phyloP scores from a whole-genome alignment of 2,888 invertebrate genomes.

The Syrphus vitripennis region DNA sequence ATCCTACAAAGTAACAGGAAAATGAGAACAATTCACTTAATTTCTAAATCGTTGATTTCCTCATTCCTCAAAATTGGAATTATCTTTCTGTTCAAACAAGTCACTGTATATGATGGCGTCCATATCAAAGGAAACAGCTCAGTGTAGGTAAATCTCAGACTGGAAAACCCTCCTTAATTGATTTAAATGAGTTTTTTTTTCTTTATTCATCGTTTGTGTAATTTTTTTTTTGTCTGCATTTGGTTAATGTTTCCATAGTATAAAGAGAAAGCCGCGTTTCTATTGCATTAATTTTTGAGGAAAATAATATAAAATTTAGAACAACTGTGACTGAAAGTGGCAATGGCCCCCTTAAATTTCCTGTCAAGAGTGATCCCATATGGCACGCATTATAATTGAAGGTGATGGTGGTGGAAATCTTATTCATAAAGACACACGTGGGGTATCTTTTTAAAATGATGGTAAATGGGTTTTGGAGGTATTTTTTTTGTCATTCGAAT shows the following conservation, averaged over 20 bases:
- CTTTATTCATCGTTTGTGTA: constrained; percentile 1
- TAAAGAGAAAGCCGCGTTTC: constrained; percentile 17
- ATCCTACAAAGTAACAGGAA: too few relatives aligned
- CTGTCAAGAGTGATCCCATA: constrained; percentile 40
- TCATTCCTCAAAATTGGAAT: not conserved
- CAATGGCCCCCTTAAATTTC: constrained; percentile 32
- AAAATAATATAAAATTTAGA: constrained; percentile 26
- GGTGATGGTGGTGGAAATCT: not conserved
- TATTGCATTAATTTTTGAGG: constrained; percentile 19
- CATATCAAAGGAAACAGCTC: not conserved
- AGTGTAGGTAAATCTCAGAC: constrained; percentile 30
- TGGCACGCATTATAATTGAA: constrained; percentile 45
- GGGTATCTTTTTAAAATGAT: constrained; percentile 59
- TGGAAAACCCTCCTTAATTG: constrained; percentile 48
- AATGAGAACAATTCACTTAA: too few relatives aligned
- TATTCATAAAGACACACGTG: constrained; percentile 46
- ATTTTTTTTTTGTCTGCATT: not conserved
- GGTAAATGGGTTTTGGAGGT: constrained; percentile 33
- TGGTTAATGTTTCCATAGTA: constrained; percentile 1
- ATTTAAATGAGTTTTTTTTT: constrained; percentile 52
- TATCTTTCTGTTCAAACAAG: not conserved
- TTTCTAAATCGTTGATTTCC: too few relatives aligned
- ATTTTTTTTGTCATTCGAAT: constrained; percentile 29
- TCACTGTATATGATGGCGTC: not conserved
- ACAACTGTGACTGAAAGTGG: constrained; percentile 17